Conservation (phyloP, 2,113 vertebrate species). For the Prinia subflava region DNA sequence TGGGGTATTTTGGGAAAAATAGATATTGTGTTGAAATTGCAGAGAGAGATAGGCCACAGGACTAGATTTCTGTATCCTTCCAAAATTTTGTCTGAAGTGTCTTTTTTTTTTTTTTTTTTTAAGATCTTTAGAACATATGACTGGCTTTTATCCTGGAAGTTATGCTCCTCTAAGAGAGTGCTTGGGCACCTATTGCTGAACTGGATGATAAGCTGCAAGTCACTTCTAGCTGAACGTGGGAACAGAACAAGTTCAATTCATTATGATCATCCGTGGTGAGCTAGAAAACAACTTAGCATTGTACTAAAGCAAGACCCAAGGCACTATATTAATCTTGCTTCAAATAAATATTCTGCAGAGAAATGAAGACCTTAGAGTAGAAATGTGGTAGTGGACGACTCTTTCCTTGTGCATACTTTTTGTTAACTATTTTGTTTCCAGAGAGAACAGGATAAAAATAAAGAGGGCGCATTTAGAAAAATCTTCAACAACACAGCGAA, state of each 20-base stretch:
- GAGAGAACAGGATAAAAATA: background rate
- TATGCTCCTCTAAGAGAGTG: background rate
- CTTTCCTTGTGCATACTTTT: background rate
- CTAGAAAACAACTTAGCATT: background rate
- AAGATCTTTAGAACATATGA: background rate
- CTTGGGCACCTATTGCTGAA: background rate
- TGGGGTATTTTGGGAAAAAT: fast-evolving
- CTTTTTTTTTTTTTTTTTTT: fast-evolving
- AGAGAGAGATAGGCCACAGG: background rate
- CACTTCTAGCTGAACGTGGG: background rate
- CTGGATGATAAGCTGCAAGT: background rate
- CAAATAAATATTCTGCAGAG: background rate
- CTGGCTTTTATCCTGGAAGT: background rate
- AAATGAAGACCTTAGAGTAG: background rate
- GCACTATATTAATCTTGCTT: background rate
- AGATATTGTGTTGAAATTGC: background rate
- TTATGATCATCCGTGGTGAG: background rate
- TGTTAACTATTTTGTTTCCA: background rate
- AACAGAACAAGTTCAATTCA: background rate
- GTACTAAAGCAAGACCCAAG: background rate
- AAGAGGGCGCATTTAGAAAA: background rate
- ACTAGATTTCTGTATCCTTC: background rate
- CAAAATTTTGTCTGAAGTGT: background rate
- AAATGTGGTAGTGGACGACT: background rate
- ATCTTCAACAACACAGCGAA: background rate